phyloP scores from a whole-genome alignment of 2,888 invertebrate species.

The Euplexia lucipara region DNA sequence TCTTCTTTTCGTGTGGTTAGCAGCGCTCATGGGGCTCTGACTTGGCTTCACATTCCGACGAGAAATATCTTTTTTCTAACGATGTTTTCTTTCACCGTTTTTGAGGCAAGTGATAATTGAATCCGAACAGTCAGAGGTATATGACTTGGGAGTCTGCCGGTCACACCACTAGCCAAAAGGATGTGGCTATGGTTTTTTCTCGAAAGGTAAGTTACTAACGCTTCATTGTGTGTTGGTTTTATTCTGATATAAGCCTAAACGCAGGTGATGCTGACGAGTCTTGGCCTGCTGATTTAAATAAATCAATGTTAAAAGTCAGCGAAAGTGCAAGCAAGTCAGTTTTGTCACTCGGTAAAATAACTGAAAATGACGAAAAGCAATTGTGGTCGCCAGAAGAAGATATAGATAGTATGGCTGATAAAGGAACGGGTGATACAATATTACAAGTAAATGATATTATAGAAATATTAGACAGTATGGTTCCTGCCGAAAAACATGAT shows the following conservation, averaged over 20 bases:
- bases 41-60: no score
- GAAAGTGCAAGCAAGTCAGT: constrained; percentile 80
- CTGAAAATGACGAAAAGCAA: constrained; percentile 76
- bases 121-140: no score
- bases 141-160: no score
- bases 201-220: no score
- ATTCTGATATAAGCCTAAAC: constrained; percentile 12
- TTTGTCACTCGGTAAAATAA: constrained; percentile 79
- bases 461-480: neutral
- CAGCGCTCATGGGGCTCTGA: no score
- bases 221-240: no score
- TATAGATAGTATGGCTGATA: constrained; percentile 12
- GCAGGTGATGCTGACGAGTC: constrained; percentile 81
- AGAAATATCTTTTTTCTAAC: no score
- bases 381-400: constrained; percentile 31
- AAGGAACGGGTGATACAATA: neutral
- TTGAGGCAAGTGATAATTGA: no score
- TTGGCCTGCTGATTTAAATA: constrained; percentile 77
- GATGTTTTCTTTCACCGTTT: no score
- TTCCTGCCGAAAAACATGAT: constrained; percentile 5
- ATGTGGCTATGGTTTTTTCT: no score
- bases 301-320: constrained; percentile 71
- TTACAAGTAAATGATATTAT: constrained; percentile 10
- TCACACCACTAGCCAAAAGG: no score
- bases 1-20: no score